Evolutionary conservation across 2,797 vertebrate genomes (phyloP).

Genomic region (Gobionotothen gibberifrons): DNA sequence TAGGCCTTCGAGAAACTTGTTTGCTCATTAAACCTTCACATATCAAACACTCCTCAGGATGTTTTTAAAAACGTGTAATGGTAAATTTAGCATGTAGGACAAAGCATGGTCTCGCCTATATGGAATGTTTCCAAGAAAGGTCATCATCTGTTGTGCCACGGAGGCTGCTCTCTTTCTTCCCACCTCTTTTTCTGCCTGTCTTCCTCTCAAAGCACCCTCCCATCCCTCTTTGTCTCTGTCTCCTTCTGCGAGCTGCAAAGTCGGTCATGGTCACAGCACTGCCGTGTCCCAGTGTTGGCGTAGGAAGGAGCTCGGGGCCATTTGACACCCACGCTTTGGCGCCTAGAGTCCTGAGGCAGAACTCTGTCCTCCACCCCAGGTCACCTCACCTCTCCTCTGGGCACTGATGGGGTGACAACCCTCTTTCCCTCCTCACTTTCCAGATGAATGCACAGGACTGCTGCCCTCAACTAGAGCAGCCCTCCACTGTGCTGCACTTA

Average conservation of each 20-base stretch:
- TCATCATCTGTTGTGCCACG: constrained; percentile 65
- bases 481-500: constrained; percentile 40
- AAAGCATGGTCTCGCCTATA: constrained; percentile 68
- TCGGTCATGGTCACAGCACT: constrained; percentile 84
- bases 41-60: constrained; percentile 36
- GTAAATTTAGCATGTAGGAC: constrained; percentile 82
- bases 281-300: constrained; percentile 67
- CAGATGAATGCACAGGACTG: constrained; percentile 61
- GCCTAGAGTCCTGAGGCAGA: constrained; percentile 72
- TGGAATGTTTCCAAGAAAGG: constrained; percentile 78
- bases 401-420: constrained; percentile 71
- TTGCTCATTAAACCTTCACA: constrained; percentile 61
- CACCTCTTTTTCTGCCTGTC: constrained; percentile 55
- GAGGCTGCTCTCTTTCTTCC: constrained; percentile 64
- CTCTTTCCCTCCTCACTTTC: constrained; percentile 40
- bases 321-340: constrained; percentile 77
- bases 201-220: constrained; percentile 60
- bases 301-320: constrained; percentile 67
- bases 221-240: constrained; percentile 74
- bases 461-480: constrained; percentile 59
- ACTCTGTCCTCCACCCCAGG: constrained; percentile 79
- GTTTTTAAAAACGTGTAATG: constrained; percentile 56
- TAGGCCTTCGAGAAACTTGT: constrained; percentile 48
- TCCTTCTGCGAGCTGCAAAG: constrained; percentile 80
- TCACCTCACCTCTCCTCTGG: constrained; percentile 78